Conservation (phyloP, 2,797 vertebrate genomes). For the Cyprinella venusta region DNA sequence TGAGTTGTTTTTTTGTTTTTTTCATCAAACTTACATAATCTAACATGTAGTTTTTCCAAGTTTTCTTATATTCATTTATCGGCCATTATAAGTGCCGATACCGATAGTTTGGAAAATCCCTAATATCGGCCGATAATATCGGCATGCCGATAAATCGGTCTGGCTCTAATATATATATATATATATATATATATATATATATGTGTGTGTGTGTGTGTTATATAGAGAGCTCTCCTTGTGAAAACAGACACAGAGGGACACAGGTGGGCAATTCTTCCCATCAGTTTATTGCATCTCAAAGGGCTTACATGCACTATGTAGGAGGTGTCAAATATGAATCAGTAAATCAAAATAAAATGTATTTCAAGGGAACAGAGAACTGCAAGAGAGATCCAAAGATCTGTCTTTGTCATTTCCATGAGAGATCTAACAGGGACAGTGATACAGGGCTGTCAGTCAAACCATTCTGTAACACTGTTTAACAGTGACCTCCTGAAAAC, state of each 20-base stretch:
- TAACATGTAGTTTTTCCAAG: background rate
- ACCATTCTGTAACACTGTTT: slow-evolving; percentile 83
- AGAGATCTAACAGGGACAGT: slow-evolving; percentile 77
- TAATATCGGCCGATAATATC: no score
- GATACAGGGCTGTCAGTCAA: slow-evolving; percentile 78
- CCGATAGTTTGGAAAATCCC: no score
- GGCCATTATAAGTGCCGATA: no score
- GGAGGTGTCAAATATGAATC: slow-evolving; percentile 82
- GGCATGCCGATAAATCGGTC: no score
- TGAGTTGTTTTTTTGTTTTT: background rate
- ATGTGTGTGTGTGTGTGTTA: no score
- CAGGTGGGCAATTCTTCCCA: slow-evolving; percentile 76
- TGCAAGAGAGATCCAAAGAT: slow-evolving; percentile 88
- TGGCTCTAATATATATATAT: no score
- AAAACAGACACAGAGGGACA: slow-evolving; percentile 19
- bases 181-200: no score
- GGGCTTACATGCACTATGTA: slow-evolving; percentile 95
- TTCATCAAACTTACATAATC: background rate
- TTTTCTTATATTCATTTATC: no score
- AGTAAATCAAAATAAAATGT: slow-evolving; percentile 82
- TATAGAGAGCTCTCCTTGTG: background rate
- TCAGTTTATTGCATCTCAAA: slow-evolving; percentile 99
- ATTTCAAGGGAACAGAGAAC: slow-evolving; percentile 70
- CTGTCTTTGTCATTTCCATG: slow-evolving; percentile 78
- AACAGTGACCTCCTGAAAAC: slow-evolving; percentile 83